Conservation (phyloP, 2,797 vertebrate genomes). For the Aphelocoma californica region DNA sequence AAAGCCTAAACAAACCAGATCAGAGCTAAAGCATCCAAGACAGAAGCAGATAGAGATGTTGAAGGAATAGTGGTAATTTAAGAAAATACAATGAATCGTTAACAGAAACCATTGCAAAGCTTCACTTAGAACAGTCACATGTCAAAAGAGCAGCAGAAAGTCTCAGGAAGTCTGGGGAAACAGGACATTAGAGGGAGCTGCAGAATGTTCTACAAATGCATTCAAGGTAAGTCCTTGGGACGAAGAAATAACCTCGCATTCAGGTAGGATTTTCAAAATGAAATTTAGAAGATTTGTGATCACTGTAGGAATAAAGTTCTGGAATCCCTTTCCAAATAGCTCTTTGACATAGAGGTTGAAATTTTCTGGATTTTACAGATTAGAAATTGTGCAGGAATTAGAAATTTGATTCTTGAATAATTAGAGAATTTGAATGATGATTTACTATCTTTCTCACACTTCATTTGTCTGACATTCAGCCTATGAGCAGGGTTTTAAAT, state of each 20-base stretch:
- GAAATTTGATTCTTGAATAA: not conserved
- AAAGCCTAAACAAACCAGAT: not conserved
- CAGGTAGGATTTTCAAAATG: not conserved
- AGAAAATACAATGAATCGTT: not conserved
- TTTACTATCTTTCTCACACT: not conserved
- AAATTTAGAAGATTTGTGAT: not conserved
- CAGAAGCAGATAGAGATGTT: not conserved
- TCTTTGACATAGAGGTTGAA: not conserved
- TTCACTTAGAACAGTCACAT: not conserved
- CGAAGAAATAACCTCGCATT: not conserved
- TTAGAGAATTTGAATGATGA: not conserved
- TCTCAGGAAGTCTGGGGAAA: not conserved
- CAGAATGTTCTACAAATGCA: not conserved
- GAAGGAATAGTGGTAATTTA: not conserved
- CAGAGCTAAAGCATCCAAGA: not conserved
- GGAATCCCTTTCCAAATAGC: not conserved
- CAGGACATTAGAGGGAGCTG: not conserved
- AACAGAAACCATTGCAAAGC: not conserved
- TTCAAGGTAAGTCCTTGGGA: not conserved
- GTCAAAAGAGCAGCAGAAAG: not conserved
- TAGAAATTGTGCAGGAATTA: not conserved
- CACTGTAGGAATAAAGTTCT: not conserved
- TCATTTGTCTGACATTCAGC: not conserved
- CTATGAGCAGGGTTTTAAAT: not conserved
- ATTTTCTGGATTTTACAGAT: not conserved